Percentiles rank a stretch among this genome's conserved stretches.
These are phyloP conservation scores for Drosophila hamatofila DNA, from an alignment of 2,888 invertebrate species.

Conservation along the genomic window DNA sequence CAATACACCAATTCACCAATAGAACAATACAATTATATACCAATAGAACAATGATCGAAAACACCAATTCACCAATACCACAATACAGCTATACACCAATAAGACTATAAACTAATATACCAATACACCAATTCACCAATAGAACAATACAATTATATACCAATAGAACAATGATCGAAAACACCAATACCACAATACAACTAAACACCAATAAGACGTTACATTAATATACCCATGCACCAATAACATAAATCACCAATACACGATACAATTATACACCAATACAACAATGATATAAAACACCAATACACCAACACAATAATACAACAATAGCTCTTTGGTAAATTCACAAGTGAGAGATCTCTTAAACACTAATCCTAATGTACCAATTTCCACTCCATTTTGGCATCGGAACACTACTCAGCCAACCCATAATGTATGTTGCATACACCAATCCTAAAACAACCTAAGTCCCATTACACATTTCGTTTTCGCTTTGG, in stretches of 20 bases:
- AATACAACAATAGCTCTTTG: too few species aligned
- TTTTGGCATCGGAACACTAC: not conserved
- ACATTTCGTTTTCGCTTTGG: not conserved
- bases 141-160: not conserved
- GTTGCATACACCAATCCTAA: not conserved
- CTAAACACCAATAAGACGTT: too few species aligned
- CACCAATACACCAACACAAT: too few species aligned
- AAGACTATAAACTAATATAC: fast-evolving
- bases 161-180: not conserved
- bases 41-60: not conserved
- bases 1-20: not conserved
- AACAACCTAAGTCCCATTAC: not conserved
- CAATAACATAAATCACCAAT: too few species aligned
- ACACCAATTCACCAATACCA: not conserved
- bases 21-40: not conserved
- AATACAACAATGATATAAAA: too few species aligned
- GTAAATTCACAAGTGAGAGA: too few species aligned
- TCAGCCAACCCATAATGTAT: not conserved
- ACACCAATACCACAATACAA: too few species aligned
- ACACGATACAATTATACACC: too few species aligned
- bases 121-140: not conserved
- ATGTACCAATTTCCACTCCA: not conserved
- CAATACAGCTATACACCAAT: not conserved
- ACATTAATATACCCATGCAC: too few species aligned
- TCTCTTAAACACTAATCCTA: not conserved